phyloP scores from a whole-genome alignment of 37 sponge, comb jelly and placozoan species.

The Amphimedon queenslandica region DNA sequence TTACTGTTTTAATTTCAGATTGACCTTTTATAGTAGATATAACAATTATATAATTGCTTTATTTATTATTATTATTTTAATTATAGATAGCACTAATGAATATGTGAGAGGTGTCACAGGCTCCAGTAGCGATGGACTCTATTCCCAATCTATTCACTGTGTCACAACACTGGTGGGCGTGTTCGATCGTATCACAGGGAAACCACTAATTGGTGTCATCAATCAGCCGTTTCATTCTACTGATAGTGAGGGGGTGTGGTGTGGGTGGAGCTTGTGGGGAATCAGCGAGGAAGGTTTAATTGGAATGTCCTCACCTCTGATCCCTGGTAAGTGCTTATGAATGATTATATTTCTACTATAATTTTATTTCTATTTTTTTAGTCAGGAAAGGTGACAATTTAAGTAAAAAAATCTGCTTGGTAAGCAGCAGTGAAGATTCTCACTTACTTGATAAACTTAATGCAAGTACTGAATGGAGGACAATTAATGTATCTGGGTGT shows the following conservation, averaged over 20 bases:
- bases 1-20: neutral
- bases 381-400: neutral
- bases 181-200: constrained; percentile 10
- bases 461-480: constrained; percentile 2
- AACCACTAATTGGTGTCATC: constrained; percentile 49
- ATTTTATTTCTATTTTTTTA: no score
- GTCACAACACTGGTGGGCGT: constrained; percentile 48
- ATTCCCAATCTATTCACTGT: constrained; percentile 23
- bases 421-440: constrained; percentile 5
- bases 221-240: constrained; percentile 49
- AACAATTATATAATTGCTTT: neutral
- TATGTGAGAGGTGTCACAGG: constrained; percentile 17
- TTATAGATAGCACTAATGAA: constrained; percentile 39
- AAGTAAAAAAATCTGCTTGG: neutral
- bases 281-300: constrained; percentile 5
- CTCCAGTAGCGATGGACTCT: neutral
- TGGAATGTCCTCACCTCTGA: neutral
- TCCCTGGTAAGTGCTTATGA: no score
- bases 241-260: constrained; percentile 7
- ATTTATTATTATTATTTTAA: neutral
- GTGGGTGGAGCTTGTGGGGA: constrained; percentile 40
- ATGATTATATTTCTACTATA: no score
- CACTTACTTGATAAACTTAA: no score
- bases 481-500: constrained; percentile 22
- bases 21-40: neutral